Conservation (phyloP, 2,113 vertebrate genomes). For the Petroica traversi region DNA sequence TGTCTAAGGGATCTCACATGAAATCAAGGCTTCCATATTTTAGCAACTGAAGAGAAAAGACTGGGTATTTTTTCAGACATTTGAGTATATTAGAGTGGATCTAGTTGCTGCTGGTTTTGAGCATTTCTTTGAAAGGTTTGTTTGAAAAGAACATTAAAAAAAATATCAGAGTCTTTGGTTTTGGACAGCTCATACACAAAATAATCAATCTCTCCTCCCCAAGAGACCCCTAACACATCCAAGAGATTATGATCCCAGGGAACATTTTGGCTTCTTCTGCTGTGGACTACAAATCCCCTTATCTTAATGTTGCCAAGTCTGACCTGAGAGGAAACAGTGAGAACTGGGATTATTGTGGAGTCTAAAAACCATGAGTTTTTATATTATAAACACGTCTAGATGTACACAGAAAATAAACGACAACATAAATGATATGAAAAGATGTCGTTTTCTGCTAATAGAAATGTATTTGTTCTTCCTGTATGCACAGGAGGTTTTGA, state of each 20-base stretch:
- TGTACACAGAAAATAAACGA: not conserved
- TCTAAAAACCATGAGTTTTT: not conserved
- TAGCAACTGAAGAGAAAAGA: not conserved
- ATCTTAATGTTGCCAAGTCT: not conserved
- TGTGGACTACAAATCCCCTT: not conserved
- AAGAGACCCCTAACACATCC: not conserved
- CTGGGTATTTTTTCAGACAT: not conserved
- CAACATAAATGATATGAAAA: not conserved
- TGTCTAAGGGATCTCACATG: not conserved
- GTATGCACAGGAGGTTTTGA: not conserved
- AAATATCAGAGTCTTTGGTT: not conserved
- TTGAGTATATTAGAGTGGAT: not conserved
- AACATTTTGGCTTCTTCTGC: not conserved
- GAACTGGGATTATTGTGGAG: not conserved
- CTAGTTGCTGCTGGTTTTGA: not conserved
- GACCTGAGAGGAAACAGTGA: not conserved
- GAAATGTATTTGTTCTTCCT: not conserved
- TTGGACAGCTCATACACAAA: not conserved
- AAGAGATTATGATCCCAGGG: not conserved
- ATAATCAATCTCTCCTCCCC: not conserved
- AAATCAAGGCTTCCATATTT: not conserved
- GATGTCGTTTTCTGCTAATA: not conserved
- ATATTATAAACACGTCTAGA: not conserved
- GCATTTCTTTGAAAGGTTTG: not conserved
- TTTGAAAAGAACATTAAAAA: fast-evolving